A percentile compares a stretch with the other conserved stretches of the same genome.
Evolutionary conservation across 2,888 invertebrate species (phyloP).

Genomic region (Rugalucina vietnamica): DNA sequence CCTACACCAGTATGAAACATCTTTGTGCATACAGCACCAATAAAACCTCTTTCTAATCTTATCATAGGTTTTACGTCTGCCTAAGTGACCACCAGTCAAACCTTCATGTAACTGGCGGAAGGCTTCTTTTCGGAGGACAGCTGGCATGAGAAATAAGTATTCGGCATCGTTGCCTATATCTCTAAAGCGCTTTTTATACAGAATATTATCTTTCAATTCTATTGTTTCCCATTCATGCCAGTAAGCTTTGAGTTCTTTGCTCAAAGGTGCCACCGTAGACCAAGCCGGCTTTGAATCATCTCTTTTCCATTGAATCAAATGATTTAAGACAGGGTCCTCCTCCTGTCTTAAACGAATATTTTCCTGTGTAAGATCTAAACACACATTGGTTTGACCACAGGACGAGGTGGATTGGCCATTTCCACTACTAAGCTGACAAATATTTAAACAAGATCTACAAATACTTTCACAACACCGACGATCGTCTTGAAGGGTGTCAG

Average conservation of each 20-base stretch:
- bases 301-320: background rate
- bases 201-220: background rate
- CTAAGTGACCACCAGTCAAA: background rate
- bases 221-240: too few species aligned
- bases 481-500: background rate
- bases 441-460: background rate
- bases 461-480: background rate
- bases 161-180: background rate
- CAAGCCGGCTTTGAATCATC: background rate
- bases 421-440: background rate
- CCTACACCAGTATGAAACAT: too few species aligned
- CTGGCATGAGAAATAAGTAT: background rate
- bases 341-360: background rate
- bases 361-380: background rate
- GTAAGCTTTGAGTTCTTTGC: background rate
- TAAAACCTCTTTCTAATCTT: too few species aligned
- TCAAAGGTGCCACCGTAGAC: background rate
- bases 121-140: background rate
- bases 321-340: background rate
- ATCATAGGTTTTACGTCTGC: too few species aligned
- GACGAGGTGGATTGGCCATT: background rate
- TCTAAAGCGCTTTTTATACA: background rate
- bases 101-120: background rate
- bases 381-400: background rate
- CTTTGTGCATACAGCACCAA: too few species aligned